Base-by-base conservation (phyloP, 92 coral and sea anemone genomes). In the Muricea muricata region DNA sequence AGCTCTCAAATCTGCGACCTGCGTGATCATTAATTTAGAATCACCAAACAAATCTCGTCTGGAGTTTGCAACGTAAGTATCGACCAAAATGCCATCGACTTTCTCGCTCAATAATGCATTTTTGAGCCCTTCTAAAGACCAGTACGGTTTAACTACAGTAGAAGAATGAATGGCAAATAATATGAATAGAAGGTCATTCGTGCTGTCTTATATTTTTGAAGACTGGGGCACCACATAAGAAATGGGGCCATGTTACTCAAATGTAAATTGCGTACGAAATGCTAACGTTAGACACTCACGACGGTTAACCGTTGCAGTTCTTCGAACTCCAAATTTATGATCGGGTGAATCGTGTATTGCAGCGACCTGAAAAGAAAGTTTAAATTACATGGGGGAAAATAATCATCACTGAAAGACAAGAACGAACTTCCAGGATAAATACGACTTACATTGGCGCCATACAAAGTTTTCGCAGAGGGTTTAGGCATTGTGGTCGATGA, bases 341-440 rank as follows among this genome's bases (percentile, higher is more conserved):
- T 93, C 97, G 3, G 97, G 97, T 7, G 93, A 90, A 61, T 90
- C 81, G 8, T 87, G 78, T 18, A 90, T 57, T 5, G 91, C 85
- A 20, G 89, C 89, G 47, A 90, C 77, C 91, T 91, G 41, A 12
- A 77, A 45, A 66, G 28, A 15, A 37, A 37, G 42, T 37, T 37
- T 37, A 4, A 37, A 37, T 37, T 37, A 37, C n/a, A n/a, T n/a
- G n/a, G n/a, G n/a, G n/a, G n/a, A n/a, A n/a, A n/a, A n/a, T n/a
- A n/a, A n/a, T n/a, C n/a, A n/a, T n/a, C n/a, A n/a, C n/a, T n/a
- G n/a, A n/a, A n/a, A n/a, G n/a, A n/a, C n/a, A n/a, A n/a, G n/a
- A n/a, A n/a, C n/a, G n/a, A n/a, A n/a, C n/a, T n/a, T n/a, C n/a
- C n/a, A n/a, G n/a, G n/a, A n/a, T n/a, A n/a, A n/a, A n/a, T n/a